These are phyloP conservation scores for Bimastos eiseni DNA, from an alignment of 2,888 invertebrate species.

Conservation along the genomic window DNA sequence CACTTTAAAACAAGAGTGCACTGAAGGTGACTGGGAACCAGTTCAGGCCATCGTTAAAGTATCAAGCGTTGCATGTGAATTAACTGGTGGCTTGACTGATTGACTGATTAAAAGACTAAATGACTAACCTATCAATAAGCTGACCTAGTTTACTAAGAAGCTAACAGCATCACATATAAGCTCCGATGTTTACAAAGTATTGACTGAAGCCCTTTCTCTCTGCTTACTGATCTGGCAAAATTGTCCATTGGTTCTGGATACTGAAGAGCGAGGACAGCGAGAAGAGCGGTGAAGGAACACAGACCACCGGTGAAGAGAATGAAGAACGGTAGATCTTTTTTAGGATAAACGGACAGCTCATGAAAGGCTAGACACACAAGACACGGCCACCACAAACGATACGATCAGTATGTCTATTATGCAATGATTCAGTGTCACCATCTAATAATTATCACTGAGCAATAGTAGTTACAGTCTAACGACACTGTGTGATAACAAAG, in stretches of 20 bases:
- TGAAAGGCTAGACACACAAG: conserved; percentile 71
- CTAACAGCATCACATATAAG: neutral
- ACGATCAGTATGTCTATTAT: neutral
- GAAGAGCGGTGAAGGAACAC: conserved; percentile 85
- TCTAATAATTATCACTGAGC: no score
- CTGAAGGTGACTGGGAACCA: no score
- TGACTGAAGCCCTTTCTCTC: conserved; percentile 29
- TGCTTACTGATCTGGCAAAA: conserved; percentile 73
- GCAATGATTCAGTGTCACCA: no score
- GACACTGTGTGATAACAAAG: no score
- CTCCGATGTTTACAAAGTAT: neutral
- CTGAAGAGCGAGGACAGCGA: conserved; percentile 85
- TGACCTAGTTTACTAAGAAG: no score
- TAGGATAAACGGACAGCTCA: conserved; percentile 88
- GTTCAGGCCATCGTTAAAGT: no score
- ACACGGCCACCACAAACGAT: neutral
- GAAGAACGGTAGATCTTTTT: conserved; percentile 88
- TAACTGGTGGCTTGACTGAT: no score
- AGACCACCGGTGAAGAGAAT: conserved; percentile 87
- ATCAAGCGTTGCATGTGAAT: neutral
- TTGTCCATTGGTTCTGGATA: conserved; percentile 88
- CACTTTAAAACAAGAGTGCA: no score
- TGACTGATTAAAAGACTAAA: neutral
- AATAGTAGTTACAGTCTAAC: no score
- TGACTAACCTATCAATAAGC: no score